Evolutionary conservation across 2,797 vertebrate species (phyloP).

Genomic region (Syngnathus acus): DNA sequence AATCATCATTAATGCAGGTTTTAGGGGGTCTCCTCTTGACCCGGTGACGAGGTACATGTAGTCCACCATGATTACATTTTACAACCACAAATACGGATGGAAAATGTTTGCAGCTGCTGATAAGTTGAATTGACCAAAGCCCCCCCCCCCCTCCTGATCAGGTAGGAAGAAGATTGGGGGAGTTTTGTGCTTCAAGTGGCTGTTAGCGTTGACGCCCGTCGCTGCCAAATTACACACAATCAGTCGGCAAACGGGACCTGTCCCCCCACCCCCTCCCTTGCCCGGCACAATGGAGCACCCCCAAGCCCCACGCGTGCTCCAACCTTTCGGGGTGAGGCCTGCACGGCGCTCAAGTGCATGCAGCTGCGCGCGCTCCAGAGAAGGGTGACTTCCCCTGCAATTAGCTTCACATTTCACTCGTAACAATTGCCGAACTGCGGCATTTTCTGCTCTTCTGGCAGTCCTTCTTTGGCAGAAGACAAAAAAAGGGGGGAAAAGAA

Average conservation of each 20-base stretch:
- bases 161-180: constrained; percentile 66
- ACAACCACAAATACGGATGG: constrained; percentile 22
- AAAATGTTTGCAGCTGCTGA: constrained; percentile 80
- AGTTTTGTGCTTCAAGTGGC: constrained; percentile 79
- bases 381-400: constrained; percentile 83
- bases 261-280: constrained; percentile 41
- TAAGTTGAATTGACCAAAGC: constrained; percentile 78
- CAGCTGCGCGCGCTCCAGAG: constrained; percentile 89
- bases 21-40: constrained; percentile 11
- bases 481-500: constrained; percentile 13
- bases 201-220: constrained; percentile 80
- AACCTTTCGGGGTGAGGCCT: constrained; percentile 85
- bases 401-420: constrained; percentile 89
- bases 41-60: constrained; percentile 11
- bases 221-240: constrained; percentile 95
- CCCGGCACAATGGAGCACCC: constrained; percentile 73
- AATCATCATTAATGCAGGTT: constrained; percentile 76
- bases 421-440: constrained; percentile 77
- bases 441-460: constrained; percentile 82
- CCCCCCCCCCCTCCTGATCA: constrained; percentile 61
- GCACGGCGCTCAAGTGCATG: constrained; percentile 87
- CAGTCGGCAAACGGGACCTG: constrained; percentile 84
- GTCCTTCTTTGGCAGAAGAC: constrained; percentile 42
- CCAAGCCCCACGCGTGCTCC: constrained; percentile 70
- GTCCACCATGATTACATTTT: constrained; percentile 31